A percentile compares a stretch with the other conserved stretches of the same genome.
These are phyloP conservation scores for Drosophila emarginata DNA, from an alignment of 2,888 invertebrate species.

Conservation along the genomic window DNA sequence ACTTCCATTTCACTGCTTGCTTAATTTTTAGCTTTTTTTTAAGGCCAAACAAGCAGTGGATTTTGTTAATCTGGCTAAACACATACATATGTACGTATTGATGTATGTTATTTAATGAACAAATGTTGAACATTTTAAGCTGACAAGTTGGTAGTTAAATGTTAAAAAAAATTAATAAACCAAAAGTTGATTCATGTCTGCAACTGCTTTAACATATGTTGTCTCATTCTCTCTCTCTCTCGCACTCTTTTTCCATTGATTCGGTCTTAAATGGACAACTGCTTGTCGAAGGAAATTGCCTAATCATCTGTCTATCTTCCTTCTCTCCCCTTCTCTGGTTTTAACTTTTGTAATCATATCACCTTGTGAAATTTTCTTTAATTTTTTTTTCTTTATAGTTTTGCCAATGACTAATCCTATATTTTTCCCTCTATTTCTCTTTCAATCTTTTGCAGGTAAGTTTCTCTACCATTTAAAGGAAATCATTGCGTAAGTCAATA, in stretches of 20 bases:
- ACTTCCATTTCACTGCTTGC: too few relatives aligned
- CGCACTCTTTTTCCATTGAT: not conserved
- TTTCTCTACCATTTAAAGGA: slow-evolving; percentile 48
- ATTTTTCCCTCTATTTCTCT: slow-evolving; percentile 36
- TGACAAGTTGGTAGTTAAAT: not conserved
- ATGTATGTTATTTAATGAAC: too few relatives aligned
- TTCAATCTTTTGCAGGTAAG: slow-evolving; percentile 55
- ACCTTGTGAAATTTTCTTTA: slow-evolving; percentile 44
- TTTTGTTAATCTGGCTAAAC: too few relatives aligned
- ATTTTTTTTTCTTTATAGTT: slow-evolving; percentile 30
- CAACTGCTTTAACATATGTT: not conserved
- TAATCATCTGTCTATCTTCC: slow-evolving; percentile 62
- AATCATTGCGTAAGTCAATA: slow-evolving; percentile 66
- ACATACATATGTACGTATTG: too few relatives aligned
- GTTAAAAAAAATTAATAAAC: not conserved
- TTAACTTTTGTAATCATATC: slow-evolving; percentile 46
- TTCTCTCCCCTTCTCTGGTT: not conserved
- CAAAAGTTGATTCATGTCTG: not conserved
- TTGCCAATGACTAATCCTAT: slow-evolving; percentile 53
- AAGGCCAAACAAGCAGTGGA: too few relatives aligned
- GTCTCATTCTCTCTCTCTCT: not conserved
- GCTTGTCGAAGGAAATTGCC: slow-evolving; percentile 69
- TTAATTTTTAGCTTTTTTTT: too few relatives aligned
- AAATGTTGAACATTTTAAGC: too few relatives aligned
- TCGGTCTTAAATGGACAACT: slow-evolving; percentile 38